These are phyloP conservation scores for Ia io DNA, from an alignment of 2,113 vertebrate species.

Conservation along the genomic window DNA sequence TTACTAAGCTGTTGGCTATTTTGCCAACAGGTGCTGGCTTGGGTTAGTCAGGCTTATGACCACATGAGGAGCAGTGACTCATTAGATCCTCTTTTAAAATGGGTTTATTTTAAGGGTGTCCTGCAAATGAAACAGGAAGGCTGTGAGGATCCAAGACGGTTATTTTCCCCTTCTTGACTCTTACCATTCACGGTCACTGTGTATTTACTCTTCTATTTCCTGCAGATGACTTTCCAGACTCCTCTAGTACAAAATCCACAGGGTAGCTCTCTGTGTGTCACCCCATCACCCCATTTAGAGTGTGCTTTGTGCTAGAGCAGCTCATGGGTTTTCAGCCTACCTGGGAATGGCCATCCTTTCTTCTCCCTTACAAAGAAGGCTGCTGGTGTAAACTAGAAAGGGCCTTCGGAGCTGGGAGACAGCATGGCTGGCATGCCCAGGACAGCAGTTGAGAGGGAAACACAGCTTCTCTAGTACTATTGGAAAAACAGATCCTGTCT, in stretches of 20 bases:
- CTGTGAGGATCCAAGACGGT: background rate
- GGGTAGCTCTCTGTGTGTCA: background rate
- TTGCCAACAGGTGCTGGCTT: background rate
- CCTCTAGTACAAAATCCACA: background rate
- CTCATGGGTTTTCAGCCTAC: background rate
- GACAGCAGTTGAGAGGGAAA: background rate
- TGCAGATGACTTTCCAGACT: background rate
- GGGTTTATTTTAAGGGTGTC: conserved; percentile 1
- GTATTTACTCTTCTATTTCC: background rate
- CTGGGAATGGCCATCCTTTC: background rate
- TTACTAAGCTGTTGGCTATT: background rate
- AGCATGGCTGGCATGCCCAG: background rate
- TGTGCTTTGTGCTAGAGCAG: background rate
- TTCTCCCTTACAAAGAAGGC: background rate
- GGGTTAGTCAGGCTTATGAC: background rate
- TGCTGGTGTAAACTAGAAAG: background rate
- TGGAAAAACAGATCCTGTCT: background rate
- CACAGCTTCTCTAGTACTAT: background rate
- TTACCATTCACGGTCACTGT: background rate
- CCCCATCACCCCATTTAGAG: background rate
- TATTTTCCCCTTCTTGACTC: background rate
- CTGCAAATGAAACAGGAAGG: conserved; percentile 9
- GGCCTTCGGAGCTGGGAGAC: background rate
- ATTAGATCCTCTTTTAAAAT: background rate
- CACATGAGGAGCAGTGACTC: background rate